Conservation (phyloP, 2,888 invertebrate genomes). For the Tachina fera region DNA sequence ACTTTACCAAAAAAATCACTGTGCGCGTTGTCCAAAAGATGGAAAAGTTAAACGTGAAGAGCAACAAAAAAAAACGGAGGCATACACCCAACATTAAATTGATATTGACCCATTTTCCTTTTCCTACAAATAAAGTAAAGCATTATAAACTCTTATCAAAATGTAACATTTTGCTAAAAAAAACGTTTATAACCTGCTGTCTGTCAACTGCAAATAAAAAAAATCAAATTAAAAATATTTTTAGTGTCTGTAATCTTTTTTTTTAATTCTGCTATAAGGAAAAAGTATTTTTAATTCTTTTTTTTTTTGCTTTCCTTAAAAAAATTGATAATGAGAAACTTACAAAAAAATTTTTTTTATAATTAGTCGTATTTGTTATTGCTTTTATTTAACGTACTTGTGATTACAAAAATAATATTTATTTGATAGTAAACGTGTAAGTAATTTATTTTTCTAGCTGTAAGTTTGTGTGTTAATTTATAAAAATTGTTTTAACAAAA, state of each 20-base stretch:
- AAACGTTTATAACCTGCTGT: constrained; percentile 13
- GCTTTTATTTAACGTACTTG: constrained; percentile 20
- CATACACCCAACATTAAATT: background rate
- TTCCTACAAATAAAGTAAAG: background rate
- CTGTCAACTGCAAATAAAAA: background rate
- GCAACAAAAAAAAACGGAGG: background rate
- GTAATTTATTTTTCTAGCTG: background rate
- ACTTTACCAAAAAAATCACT: no score
- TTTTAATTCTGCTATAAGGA: background rate
- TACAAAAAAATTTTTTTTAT: background rate
- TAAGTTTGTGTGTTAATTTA: constrained; percentile 32
- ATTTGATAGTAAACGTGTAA: constrained; percentile 1
- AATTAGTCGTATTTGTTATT: constrained; percentile 15
- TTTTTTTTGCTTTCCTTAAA: background rate
- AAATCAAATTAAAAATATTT: background rate
- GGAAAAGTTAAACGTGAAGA: no score
- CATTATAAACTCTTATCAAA: constrained; percentile 17
- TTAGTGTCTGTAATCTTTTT: constrained; percentile 7
- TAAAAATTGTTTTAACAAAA: constrained; percentile 51
- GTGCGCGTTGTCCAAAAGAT: no score
- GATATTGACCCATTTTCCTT: constrained; percentile 35
- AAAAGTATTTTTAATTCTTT: background rate
- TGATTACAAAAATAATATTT: constrained; percentile 18
- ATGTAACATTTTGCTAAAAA: constrained; percentile 2
- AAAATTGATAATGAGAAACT: constrained; percentile 27